Base-by-base conservation (phyloP, 2,797 vertebrate genomes). In the Silurus aristotelis region DNA sequence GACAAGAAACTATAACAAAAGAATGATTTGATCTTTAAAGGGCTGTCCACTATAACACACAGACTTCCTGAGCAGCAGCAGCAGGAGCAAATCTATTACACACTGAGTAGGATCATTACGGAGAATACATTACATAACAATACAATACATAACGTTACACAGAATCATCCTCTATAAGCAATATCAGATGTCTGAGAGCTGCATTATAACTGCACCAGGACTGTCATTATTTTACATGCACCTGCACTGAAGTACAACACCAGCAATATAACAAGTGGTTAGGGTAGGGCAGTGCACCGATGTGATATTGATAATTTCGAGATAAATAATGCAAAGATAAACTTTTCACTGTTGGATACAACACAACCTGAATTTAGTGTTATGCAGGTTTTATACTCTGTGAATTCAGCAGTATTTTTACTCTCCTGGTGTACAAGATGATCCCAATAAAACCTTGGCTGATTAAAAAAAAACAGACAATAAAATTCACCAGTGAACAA, bases 41-140 rank as follows among this genome's bases (percentile, higher is more conserved):
- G 15, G 7, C 25, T 52, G 61, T 27, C 19, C 66, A n/a, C 79
- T 80, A 80, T 52, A 80, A 80, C 79, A 55, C 61, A 52, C 66
- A 66, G 78, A 66, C 63, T 80, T 80, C 61, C 75, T 78, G 83
- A 78, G 73, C 22, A 46, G 46, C 48, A 55, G 27, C 25, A 64
- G 72, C 25, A 14, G 61, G 19, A 72, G 55, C 60, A 68, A 80
- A 80, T 80, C 79, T 80, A 55, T 80, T 80, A 80, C 46, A 80
- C 38, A 20, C 68, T 20, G 56, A 71, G 3, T 63, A 72, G 80
- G 25, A 43, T 43, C 38, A 66, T 71, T 83, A 61, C n/a, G 31
- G 27, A 60, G 81, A 72, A 72, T 46, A 48, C 56, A 83, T n/a
- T 61, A 63, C 76, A 80, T 80, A 67, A 52, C 79, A 31, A 80